Evolutionary conservation across 2,113 vertebrate genomes (phyloP), one percentile per base, ranked within the genome.

Genomic region (Numida meleagris): DNA sequence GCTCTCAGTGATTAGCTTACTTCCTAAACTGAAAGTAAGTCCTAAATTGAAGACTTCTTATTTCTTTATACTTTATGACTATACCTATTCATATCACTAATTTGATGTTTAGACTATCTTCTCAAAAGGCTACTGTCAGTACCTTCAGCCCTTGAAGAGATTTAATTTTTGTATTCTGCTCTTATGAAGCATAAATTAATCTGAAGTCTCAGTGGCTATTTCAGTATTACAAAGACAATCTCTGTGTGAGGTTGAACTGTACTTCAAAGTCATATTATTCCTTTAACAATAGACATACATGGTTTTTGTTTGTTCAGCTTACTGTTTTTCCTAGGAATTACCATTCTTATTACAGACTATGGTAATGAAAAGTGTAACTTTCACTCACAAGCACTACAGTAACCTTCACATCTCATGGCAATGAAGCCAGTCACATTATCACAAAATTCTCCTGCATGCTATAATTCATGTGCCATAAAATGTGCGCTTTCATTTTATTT

Each of bases 21-120:
- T 71, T 86, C 29, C 34, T 82, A 86, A 76, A 33, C 53, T 29
- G 27, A 27, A 53, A 53, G 27, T 29, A 53, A 53, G 51, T 53
- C 15, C 27, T 53, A 53, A 29, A 93, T 19, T 3, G 25, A 93
- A 14, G 27, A 91, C 36, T 89, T 66, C 10, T 77, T 51, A 63
- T 70, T 91, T 91, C 38, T 93, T 93, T 86, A 8, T 68, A 72
- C 86, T 85, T 91, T 72, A 62, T 55, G 48, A 40, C 45, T 83
- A 18, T 33, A 74, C 16, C 8, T 81, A 67, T 67, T 88, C 51
- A 88, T 6, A 70, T 92, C 11, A 78, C 43, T 85, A 90, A 75
- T 66, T 57, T 62, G 68, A 71, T 68, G 53, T 75, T 94, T 81
- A 86, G 63, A 45, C 36, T 71, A 58, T 71, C 33, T 75, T 77